phyloP scores from a whole-genome alignment of 2,888 invertebrate genomes.

The Rhamnusium bicolor region DNA sequence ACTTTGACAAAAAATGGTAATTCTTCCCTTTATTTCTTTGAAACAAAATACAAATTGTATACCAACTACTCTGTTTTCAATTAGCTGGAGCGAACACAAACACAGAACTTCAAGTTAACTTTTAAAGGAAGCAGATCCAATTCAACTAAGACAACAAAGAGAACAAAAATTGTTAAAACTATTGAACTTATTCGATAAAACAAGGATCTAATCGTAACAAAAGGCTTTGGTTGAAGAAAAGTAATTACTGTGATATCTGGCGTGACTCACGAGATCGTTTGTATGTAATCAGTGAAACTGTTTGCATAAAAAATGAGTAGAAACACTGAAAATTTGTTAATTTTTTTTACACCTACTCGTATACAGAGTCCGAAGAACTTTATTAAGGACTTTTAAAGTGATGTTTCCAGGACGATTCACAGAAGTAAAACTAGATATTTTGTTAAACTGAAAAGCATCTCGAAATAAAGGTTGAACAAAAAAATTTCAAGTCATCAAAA shows the following conservation, averaged over 20 bases:
- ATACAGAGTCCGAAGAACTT: too few relatives aligned
- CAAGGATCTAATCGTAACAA: slow-evolving; percentile 41
- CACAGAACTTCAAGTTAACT: slow-evolving; percentile 40
- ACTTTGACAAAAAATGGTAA: slow-evolving; percentile 15
- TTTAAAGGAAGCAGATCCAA: slow-evolving; percentile 43
- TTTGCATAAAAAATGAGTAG: slow-evolving; percentile 1
- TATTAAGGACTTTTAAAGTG: too few relatives aligned
- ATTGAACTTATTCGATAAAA: slow-evolving; percentile 53
- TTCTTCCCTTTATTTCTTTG: slow-evolving; percentile 12
- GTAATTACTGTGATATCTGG: slow-evolving; percentile 51
- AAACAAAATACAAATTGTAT: slow-evolving; percentile 30
- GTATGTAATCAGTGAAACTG: slow-evolving; percentile 36
- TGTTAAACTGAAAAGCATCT: too few relatives aligned
- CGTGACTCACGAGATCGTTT: slow-evolving; percentile 48
- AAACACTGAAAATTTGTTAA: too few relatives aligned
- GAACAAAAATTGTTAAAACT: slow-evolving; percentile 48
- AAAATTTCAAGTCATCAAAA: too few relatives aligned
- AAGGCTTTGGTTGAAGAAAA: slow-evolving; percentile 48
- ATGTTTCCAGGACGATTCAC: too few relatives aligned
- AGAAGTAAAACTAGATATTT: too few relatives aligned
- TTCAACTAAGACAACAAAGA: slow-evolving; percentile 40
- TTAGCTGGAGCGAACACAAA: slow-evolving; percentile 40
- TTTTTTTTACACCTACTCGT: too few relatives aligned
- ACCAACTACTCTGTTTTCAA: slow-evolving; percentile 40
- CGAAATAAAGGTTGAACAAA: too few relatives aligned